Conservation (phyloP, 2,113 vertebrate species). For the Picathartes gymnocephalus region DNA sequence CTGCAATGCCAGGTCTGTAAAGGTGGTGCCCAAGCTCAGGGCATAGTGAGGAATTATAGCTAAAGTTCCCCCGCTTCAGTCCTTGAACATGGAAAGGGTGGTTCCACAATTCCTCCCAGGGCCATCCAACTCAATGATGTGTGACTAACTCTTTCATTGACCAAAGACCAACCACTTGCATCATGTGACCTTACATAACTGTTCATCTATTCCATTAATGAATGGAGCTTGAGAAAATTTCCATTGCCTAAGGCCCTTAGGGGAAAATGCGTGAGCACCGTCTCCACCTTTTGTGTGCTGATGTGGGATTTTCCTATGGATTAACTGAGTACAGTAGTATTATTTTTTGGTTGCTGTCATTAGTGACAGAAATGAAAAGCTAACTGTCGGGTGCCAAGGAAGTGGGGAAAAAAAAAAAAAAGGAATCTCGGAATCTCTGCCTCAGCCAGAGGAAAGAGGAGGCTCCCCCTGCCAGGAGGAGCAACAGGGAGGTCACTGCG, state of each 20-base stretch:
- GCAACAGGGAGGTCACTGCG: fast-evolving
- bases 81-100: not conserved
- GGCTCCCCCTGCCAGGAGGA: not conserved
- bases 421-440: not conserved
- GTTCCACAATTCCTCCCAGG: not conserved
- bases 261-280: not conserved
- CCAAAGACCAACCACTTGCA: not conserved
- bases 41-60: not conserved
- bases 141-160: conserved; percentile 36
- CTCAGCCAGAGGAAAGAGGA: not conserved
- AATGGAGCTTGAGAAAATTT: conserved; percentile 64
- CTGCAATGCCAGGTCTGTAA: not conserved
- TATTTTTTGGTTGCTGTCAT: not conserved
- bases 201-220: conserved; percentile 41
- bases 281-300: not conserved
- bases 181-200: conserved; percentile 25
- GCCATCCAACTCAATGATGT: not conserved
- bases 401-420: not conserved
- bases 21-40: not conserved
- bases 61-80: not conserved
- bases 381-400: not conserved
- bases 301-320: conserved; percentile 46
- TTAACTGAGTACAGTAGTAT: conserved; percentile 37
- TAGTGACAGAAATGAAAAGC: conserved; percentile 5
- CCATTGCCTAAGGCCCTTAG: conserved; percentile 22